Evolutionary conservation across 2,888 invertebrate species (phyloP), one percentile per base, ranked within the genome.

Genomic region (Cerceris ruficornis): DNA sequence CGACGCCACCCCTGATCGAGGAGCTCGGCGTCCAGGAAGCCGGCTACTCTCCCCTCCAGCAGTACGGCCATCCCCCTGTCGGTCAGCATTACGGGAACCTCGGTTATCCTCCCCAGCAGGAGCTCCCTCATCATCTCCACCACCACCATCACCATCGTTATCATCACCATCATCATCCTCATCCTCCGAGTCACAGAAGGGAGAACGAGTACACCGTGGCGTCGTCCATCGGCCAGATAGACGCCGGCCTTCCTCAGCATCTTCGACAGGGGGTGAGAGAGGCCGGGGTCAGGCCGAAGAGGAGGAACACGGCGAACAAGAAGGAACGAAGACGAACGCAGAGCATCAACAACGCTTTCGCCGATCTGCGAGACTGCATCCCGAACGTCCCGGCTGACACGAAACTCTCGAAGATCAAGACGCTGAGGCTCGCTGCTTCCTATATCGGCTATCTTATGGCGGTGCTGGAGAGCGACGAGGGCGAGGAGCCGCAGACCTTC

Each of bases 361-460:
- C 98, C 0, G 97, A 98, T 88, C 93, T 99, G 0, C 93, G 98
- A 13, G 98, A 98, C 81, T 97, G 98, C 92, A 99, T 99, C 87
- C 99, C 99, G 0, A 98, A 98, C 90, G 98, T 99, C 0, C 98
- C 98, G 0, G 96, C 97, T 0, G 98, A 99, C 90, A 99, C 98
- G 0, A 99, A 98, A 93, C 93, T 98, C 42, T 98, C 98, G 13
- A 98, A 98, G 95, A 98, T 98, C 86, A 99, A 99, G 93, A 99
- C 98, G 0, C 94, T 99, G 42, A 95, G 98, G 76, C 93, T 99
- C 88, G 98, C 98, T 0, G 98, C 98, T 0, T 96, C 97, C 0
- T 98, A 98, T 93, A 98, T 98, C 86, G 96, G 97, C 6, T 98
- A 98, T 92, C 94, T 99, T 70, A 97, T 98, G 93, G 96, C 96